Percentiles rank a stretch among this genome's conserved stretches.
These are phyloP conservation scores for Drosophila subquinaria DNA, from an alignment of 2,888 invertebrate genomes.

Conservation along the genomic window DNA sequence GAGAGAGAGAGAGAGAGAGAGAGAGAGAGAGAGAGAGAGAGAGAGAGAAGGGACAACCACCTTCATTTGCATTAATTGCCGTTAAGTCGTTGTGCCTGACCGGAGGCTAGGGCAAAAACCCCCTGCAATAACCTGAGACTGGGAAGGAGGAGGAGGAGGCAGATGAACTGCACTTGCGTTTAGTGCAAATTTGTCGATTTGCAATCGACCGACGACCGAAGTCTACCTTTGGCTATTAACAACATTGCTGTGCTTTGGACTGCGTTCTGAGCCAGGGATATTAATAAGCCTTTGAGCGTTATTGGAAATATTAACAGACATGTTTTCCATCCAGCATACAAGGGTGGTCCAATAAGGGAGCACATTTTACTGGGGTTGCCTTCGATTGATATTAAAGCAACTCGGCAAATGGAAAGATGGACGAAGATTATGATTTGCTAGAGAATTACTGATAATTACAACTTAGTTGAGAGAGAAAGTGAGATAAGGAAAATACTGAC, in stretches of 20 bases:
- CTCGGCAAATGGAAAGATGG: slow-evolving; percentile 4
- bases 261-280: slow-evolving; percentile 35
- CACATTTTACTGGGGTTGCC: slow-evolving; percentile 22
- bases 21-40: not conserved
- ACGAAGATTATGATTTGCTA: not conserved
- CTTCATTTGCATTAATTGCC: slow-evolving; percentile 80
- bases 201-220: slow-evolving; percentile 20
- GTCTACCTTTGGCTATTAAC: slow-evolving; percentile 65
- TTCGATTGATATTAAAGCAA: slow-evolving; percentile 67
- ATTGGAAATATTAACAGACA: slow-evolving; percentile 74
- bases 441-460: not conserved
- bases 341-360: slow-evolving; percentile 2
- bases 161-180: slow-evolving; percentile 52
- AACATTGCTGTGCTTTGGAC: slow-evolving; percentile 44
- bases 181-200: slow-evolving; percentile 72
- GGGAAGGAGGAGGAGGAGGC: not conserved
- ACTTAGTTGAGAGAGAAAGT: not conserved
- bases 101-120: slow-evolving; percentile 13
- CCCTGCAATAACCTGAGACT: not conserved
- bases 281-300: slow-evolving; percentile 68
- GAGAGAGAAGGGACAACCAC: slow-evolving; percentile 36
- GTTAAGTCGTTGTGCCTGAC: slow-evolving; percentile 66
- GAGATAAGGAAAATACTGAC: not conserved
- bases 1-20: not conserved
- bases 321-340: slow-evolving; percentile 40